These are phyloP conservation scores for Orchesella flavescens DNA, from an alignment of 2,888 invertebrate species.

Conservation along the genomic window DNA sequence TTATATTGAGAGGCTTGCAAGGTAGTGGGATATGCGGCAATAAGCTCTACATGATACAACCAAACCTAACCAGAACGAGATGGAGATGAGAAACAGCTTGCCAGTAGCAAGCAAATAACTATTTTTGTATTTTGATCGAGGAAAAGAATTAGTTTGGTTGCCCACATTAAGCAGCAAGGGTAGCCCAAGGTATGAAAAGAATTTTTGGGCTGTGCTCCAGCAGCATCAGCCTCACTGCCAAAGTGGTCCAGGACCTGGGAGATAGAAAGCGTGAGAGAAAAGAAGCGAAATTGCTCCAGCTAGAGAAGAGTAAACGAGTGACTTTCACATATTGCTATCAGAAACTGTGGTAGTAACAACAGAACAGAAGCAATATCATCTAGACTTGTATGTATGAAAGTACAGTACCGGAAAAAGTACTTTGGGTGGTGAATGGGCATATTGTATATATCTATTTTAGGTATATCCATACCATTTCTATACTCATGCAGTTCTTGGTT, in stretches of 20 bases:
- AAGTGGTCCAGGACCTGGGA: slow-evolving; percentile 11
- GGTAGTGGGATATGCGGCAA: too few species aligned
- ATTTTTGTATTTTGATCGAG: slow-evolving; percentile 3
- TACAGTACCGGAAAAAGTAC: background rate
- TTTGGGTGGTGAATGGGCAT: background rate
- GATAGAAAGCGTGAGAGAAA: background rate
- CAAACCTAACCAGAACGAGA: background rate
- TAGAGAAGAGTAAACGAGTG: slow-evolving; percentile 12
- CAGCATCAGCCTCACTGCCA: slow-evolving; percentile 30
- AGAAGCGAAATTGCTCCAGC: slow-evolving; percentile 18
- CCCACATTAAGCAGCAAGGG: slow-evolving; percentile 33
- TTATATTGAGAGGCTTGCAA: too few species aligned
- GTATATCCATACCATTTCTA: background rate
- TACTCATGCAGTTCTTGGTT: background rate
- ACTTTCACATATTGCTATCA: background rate
- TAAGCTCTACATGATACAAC: too few species aligned
- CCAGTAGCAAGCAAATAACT: background rate
- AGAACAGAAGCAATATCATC: background rate
- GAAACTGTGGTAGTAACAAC: too few species aligned
- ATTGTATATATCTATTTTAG: background rate
- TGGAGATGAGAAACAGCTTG: background rate
- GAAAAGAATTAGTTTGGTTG: slow-evolving; percentile 39
- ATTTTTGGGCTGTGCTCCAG: slow-evolving; percentile 41
- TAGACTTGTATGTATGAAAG: background rate
- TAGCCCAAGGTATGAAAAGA: slow-evolving; percentile 45